A percentile compares a stretch with the other conserved stretches of the same genome.
Evolutionary conservation across 1,140 invertebrate species (phyloP).

Genomic region (Piezodorus guildinii): DNA sequence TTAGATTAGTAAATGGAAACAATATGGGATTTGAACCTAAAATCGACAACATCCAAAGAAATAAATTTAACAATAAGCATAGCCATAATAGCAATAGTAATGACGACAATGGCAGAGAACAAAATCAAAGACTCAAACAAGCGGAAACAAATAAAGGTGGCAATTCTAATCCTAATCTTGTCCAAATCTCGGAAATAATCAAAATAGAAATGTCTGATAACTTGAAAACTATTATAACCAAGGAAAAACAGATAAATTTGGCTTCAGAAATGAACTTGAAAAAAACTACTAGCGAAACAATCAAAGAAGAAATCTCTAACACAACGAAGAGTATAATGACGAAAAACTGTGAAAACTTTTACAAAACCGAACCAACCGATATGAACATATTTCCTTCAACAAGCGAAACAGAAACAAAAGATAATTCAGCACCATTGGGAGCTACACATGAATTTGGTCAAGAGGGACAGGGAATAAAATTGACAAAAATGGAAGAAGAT

Average conservation of each 20-base stretch:
- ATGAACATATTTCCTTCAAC: neutral
- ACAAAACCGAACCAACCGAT: neutral
- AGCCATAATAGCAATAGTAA: neutral
- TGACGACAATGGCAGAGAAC: neutral
- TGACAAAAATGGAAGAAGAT: too few relatives aligned
- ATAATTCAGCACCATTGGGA: too few relatives aligned
- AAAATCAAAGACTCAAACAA: neutral
- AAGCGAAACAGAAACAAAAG: neutral
- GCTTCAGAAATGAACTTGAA: neutral
- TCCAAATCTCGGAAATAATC: conserved; percentile 20
- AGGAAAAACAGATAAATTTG: conserved; percentile 21
- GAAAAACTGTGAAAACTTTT: neutral
- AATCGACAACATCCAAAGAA: conserved; percentile 2
- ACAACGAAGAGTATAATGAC: neutral
- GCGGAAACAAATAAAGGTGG: neutral
- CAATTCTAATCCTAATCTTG: conserved; percentile 5
- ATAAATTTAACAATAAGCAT: conserved; percentile 1
- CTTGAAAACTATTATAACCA: conserved; percentile 17
- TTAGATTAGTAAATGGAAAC: neutral
- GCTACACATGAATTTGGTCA: too few relatives aligned
- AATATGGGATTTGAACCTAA: neutral
- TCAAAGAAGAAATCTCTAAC: neutral
- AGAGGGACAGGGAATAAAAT: too few relatives aligned
- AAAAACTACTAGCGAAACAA: neutral
- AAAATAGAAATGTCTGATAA: conserved; percentile 22